Conservation (phyloP, 1,140 invertebrate species). For the Euwallacea fornicatus region DNA sequence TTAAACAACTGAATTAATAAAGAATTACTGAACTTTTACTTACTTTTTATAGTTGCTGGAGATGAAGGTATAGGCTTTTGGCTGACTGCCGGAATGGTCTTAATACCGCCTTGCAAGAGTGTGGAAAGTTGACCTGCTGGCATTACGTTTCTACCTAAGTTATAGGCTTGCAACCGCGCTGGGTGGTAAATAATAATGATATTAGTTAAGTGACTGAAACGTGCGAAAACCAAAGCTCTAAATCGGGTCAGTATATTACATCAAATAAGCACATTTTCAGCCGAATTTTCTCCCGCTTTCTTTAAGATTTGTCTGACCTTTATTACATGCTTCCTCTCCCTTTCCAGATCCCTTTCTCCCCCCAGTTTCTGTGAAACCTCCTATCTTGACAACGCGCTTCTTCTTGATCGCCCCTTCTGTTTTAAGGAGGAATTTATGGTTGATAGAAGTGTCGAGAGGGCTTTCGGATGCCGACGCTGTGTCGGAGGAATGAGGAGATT, state of each 20-base stretch:
- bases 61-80: conserved; percentile 36
- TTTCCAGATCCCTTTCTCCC: no score
- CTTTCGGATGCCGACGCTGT: conserved; percentile 19
- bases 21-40: conserved; percentile 6
- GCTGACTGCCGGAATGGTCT: conserved; percentile 36
- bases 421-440: background rate
- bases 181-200: conserved; percentile 9
- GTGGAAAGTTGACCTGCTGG: conserved; percentile 39
- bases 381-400: background rate
- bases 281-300: no score
- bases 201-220: conserved; percentile 7
- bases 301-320: background rate
- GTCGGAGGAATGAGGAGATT: conserved; percentile 16
- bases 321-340: background rate
- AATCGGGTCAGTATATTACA: no score
- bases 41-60: conserved; percentile 46
- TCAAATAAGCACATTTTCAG: no score
- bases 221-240: no score
- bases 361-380: no score
- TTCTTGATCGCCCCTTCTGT: background rate
- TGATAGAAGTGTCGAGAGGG: conserved; percentile 4
- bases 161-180: conserved; percentile 43
- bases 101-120: conserved; percentile 42
- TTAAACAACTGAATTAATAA: background rate
- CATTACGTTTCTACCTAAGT: conserved; percentile 35